Percentiles rank a stretch among this genome's conserved stretches.
Evolutionary conservation across 2,113 vertebrate genomes (phyloP).

Genomic region (Gallinago media): DNA sequence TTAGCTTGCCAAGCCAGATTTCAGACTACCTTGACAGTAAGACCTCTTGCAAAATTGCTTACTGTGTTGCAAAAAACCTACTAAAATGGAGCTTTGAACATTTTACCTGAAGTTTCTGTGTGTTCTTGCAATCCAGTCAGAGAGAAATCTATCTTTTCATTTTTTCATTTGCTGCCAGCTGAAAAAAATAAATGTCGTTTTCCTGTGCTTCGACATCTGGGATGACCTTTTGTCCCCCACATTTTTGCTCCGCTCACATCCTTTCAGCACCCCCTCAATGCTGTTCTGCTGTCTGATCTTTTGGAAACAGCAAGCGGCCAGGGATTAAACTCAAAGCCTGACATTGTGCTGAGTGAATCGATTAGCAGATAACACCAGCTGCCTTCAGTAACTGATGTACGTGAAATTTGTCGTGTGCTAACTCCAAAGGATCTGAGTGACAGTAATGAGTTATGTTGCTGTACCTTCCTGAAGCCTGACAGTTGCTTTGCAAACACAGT

Average conservation of each 20-base stretch:
- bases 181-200: background rate
- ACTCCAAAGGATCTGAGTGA: background rate
- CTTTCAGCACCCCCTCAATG: background rate
- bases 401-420: background rate
- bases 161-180: background rate
- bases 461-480: background rate
- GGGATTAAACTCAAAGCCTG: background rate
- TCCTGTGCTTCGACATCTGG: background rate
- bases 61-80: background rate
- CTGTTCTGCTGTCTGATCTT: background rate
- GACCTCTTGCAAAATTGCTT: background rate
- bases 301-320: background rate
- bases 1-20: background rate
- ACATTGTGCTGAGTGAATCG: background rate
- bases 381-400: background rate
- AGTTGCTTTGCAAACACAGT: background rate
- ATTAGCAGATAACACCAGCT: conserved; percentile 19
- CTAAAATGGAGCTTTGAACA: background rate
- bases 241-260: background rate
- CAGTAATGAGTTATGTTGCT: conserved; percentile 28
- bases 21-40: background rate
- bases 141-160: background rate
- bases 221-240: background rate
- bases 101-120: background rate
- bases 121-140: background rate